Evolutionary conservation across 2,113 vertebrate species (phyloP).

Genomic region (rat (Rattus norvegicus)): DNA sequence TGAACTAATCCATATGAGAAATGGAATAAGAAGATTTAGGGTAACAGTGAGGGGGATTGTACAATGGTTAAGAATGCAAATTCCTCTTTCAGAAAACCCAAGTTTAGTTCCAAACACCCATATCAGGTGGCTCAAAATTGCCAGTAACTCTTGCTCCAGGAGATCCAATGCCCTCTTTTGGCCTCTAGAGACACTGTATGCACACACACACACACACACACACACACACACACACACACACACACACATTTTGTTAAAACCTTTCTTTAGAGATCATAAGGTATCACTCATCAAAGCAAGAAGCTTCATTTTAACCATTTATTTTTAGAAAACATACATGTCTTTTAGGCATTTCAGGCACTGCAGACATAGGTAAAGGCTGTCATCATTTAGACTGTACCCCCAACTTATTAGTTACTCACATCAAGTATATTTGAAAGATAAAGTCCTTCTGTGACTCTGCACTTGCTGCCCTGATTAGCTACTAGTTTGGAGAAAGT

Average conservation of each 20-base stretch:
- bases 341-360: neutral
- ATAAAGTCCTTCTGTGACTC: neutral
- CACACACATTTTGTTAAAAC: neutral
- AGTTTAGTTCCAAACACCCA: neutral
- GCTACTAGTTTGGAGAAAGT: neutral
- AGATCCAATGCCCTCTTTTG: no score
- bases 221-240: neutral
- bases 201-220: fast-evolving
- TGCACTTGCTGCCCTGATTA: neutral
- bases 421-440: no score
- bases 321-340: neutral
- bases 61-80: neutral
- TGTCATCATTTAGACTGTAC: neutral
- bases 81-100: neutral
- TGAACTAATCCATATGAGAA: neutral
- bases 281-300: neutral
- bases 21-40: neutral
- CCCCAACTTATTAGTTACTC: neutral
- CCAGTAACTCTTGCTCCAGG: neutral
- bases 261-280: neutral
- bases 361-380: fast-evolving
- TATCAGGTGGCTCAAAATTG: neutral
- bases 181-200: neutral
- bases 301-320: neutral
- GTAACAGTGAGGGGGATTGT: fast-evolving